Evolutionary conservation across 2,888 invertebrate species (phyloP).

Genomic region (Yponomeuta evonymella): DNA sequence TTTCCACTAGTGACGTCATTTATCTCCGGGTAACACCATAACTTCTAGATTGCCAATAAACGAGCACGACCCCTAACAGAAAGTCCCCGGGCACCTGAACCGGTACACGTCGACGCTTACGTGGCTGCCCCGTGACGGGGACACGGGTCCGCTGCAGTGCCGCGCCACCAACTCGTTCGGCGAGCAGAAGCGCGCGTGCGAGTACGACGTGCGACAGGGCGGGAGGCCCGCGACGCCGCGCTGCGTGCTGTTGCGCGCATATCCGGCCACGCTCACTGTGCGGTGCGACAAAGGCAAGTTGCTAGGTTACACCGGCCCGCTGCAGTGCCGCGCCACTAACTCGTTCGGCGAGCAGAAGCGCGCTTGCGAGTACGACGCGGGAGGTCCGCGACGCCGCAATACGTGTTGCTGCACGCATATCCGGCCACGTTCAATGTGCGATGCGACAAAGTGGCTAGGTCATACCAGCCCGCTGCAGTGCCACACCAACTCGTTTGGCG

Average conservation of each 20-base stretch:
- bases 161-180: slow-evolving; percentile 53
- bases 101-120: slow-evolving; percentile 49
- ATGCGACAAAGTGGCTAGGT: slow-evolving; percentile 44
- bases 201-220: slow-evolving; percentile 38
- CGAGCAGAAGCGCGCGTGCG: slow-evolving; percentile 50
- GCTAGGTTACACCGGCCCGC: slow-evolving; percentile 35
- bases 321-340: slow-evolving; percentile 52
- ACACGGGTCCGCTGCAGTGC: slow-evolving; percentile 48
- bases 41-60: too few species aligned
- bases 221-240: slow-evolving; percentile 44
- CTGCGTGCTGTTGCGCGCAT: slow-evolving; percentile 37
- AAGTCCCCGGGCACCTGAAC: slow-evolving; percentile 39
- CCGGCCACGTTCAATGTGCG: slow-evolving; percentile 36
- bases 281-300: slow-evolving; percentile 45
- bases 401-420: slow-evolving; percentile 35
- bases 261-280: slow-evolving; percentile 34
- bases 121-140: slow-evolving; percentile 44
- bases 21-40: too few species aligned
- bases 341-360: slow-evolving; percentile 48
- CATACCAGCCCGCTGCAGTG: slow-evolving; percentile 40
- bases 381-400: slow-evolving; percentile 42
- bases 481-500: slow-evolving; percentile 51
- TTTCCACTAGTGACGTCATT: too few species aligned
- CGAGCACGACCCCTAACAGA: slow-evolving; percentile 30
- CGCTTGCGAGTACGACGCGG: slow-evolving; percentile 45